These are phyloP conservation scores for Heliornis fulica DNA, from an alignment of 2,113 vertebrate genomes.

Conservation along the genomic window DNA sequence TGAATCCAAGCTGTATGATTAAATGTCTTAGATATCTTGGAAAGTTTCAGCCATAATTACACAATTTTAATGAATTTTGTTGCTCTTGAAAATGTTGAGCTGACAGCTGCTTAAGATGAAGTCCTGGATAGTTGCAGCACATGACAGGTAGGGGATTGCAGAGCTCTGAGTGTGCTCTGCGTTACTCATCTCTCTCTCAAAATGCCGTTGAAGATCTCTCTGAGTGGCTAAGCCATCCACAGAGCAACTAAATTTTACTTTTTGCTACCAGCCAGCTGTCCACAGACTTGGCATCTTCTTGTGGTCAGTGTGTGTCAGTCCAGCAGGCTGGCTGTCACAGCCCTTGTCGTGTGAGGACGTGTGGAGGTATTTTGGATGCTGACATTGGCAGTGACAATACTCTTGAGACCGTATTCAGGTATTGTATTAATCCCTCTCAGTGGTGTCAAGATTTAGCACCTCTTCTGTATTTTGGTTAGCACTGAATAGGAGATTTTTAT, in stretches of 20 bases:
- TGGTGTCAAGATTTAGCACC: background rate
- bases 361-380: background rate
- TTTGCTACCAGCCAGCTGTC: background rate
- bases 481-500: background rate
- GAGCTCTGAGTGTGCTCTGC: background rate
- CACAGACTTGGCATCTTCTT: background rate
- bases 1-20: background rate
- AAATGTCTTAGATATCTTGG: conserved; percentile 5
- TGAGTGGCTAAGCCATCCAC: background rate
- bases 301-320: background rate
- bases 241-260: background rate
- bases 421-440: background rate
- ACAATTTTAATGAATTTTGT: conserved; percentile 57
- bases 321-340: background rate
- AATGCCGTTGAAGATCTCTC: background rate
- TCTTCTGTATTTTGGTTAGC: conserved; percentile 23
- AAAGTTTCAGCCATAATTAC: conserved; percentile 52
- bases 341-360: background rate
- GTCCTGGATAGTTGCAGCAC: background rate
- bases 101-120: conserved; percentile 50
- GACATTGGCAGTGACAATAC: background rate
- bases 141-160: background rate
- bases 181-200: background rate
- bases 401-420: background rate
- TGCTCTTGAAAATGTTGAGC: conserved; percentile 59